A percentile compares a stretch with the other conserved stretches of the same genome.
phyloP scores from a whole-genome alignment of 2,888 invertebrate genomes.

The Sesamia inferens region DNA sequence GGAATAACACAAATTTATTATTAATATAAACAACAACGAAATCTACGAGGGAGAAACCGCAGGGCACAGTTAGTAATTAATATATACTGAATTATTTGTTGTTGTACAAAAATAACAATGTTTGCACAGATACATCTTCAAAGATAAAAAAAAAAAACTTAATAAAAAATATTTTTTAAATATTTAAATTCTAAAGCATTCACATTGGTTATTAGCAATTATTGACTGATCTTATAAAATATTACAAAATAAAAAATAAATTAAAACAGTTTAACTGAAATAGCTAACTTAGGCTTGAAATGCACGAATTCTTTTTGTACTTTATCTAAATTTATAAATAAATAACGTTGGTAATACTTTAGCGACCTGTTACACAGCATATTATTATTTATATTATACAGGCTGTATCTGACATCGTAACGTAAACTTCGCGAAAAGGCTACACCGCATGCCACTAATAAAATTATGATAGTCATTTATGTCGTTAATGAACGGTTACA shows the following conservation, averaged over 20 bases:
- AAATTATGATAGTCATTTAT: too few relatives aligned
- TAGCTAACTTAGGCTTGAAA: slow-evolving; percentile 44
- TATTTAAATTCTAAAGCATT: slow-evolving; percentile 22
- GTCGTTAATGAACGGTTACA: too few relatives aligned
- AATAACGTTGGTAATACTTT: slow-evolving; percentile 54
- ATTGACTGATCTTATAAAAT: slow-evolving; percentile 48
- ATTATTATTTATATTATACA: slow-evolving; percentile 15
- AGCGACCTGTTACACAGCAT: slow-evolving; percentile 27
- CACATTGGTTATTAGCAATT: slow-evolving; percentile 28
- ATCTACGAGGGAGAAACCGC: too few relatives aligned
- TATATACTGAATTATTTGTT: background rate
- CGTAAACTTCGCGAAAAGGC: too few relatives aligned
- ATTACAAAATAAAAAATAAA: slow-evolving; percentile 51
- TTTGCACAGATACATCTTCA: slow-evolving; percentile 22
- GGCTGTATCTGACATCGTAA: too few relatives aligned
- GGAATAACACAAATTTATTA: too few relatives aligned
- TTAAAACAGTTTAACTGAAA: slow-evolving; percentile 38
- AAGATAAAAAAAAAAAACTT: slow-evolving; percentile 12
- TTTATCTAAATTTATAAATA: slow-evolving; percentile 45
- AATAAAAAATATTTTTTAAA: slow-evolving; percentile 9
- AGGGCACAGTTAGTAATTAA: background rate
- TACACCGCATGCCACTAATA: too few relatives aligned
- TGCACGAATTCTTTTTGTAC: slow-evolving; percentile 60
- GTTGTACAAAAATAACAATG: background rate
- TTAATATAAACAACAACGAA: too few relatives aligned